Conservation (phyloP, 2,797 vertebrate species). For the Danio albolineatus region DNA sequence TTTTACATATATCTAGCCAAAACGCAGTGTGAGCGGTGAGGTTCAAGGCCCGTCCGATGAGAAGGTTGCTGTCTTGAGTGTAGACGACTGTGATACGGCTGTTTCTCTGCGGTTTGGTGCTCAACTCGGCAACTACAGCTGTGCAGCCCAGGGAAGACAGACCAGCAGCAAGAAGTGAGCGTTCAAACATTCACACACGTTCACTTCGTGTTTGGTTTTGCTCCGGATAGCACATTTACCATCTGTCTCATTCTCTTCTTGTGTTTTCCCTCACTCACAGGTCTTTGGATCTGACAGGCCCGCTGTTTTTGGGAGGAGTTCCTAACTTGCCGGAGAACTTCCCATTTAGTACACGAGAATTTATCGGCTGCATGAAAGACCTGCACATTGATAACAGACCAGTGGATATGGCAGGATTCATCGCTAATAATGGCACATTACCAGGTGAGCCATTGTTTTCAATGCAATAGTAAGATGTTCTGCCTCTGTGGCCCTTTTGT, state of each 20-base stretch:
- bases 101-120: conserved; percentile 91
- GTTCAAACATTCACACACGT: neutral
- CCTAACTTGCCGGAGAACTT: conserved; percentile 97
- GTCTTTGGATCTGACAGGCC: conserved; percentile 82
- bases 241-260: conserved; percentile 12
- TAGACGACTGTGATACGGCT: conserved; percentile 92
- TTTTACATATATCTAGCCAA: conserved; percentile 80
- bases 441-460: conserved; percentile 77
- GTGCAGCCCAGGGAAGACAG: conserved; percentile 93
- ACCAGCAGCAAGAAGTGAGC: conserved; percentile 98
- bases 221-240: neutral
- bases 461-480: neutral
- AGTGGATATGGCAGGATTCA: conserved; percentile 92
- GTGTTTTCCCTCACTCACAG: conserved; percentile 60
- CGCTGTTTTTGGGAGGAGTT: conserved; percentile 91
- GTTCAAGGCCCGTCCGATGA: conserved; percentile 96
- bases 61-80: conserved; percentile 93
- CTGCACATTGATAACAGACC: conserved; percentile 92
- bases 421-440: conserved; percentile 93
- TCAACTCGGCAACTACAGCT: conserved; percentile 95
- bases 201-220: neutral
- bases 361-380: conserved; percentile 96
- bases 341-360: conserved; percentile 90
- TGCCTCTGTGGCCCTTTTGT: neutral
- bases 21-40: conserved; percentile 86